Evolutionary conservation across 2,888 invertebrate species (phyloP).

Genomic region (Eristalis intricaria): DNA sequence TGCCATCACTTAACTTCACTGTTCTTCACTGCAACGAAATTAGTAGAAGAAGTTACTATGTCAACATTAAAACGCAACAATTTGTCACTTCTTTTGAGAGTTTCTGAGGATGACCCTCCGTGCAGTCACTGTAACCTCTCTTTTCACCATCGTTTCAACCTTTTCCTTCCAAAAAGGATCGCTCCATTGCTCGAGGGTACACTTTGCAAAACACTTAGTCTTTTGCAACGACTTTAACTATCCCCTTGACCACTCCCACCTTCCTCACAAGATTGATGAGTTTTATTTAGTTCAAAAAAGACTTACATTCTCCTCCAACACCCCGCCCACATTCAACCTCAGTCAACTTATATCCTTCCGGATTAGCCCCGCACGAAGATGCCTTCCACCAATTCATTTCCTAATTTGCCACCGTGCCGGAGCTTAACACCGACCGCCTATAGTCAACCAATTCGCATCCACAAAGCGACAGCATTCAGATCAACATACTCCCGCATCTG

Average conservation of each 20-base stretch:
- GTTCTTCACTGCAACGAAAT: too few species aligned
- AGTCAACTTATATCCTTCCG: neutral
- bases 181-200: too few species aligned
- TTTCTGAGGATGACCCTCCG: too few species aligned
- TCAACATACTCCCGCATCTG: slow-evolving; percentile 26
- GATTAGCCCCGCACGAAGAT: neutral
- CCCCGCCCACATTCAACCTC: neutral
- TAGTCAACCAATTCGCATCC: slow-evolving; percentile 13
- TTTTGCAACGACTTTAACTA: too few species aligned
- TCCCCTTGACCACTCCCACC: neutral
- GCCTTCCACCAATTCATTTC: neutral
- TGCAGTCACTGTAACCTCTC: too few species aligned
- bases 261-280: neutral
- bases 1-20: too few species aligned
- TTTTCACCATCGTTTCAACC: too few species aligned
- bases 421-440: slow-evolving; percentile 7
- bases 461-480: neutral
- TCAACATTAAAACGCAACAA: too few species aligned
- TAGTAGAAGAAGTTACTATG: too few species aligned
- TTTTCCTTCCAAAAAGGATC: too few species aligned
- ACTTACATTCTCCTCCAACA: neutral
- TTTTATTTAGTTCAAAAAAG: neutral
- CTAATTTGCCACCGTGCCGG: neutral
- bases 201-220: too few species aligned
- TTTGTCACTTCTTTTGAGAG: too few species aligned